Evolutionary conservation across 2,113 vertebrate genomes (phyloP).

Genomic region (Actenoides lindsayi): DNA sequence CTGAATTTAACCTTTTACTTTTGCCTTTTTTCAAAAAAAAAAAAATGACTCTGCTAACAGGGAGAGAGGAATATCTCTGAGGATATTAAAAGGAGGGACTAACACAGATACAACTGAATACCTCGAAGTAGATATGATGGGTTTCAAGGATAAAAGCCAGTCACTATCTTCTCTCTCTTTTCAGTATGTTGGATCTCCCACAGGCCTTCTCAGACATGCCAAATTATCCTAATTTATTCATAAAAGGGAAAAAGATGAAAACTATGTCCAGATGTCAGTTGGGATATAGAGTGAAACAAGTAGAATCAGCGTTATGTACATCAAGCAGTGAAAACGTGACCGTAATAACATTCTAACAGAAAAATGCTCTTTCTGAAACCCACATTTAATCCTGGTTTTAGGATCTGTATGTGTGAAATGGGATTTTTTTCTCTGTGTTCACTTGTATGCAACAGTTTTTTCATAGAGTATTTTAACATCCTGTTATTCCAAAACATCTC

Average conservation of each 20-base stretch:
- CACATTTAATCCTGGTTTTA: background rate
- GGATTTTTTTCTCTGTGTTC: background rate
- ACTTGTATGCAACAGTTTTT: background rate
- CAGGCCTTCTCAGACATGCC: background rate
- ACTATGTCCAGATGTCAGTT: background rate
- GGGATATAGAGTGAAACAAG: background rate
- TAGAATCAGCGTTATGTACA: background rate
- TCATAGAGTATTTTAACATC: background rate
- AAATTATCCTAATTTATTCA: conserved; percentile 2
- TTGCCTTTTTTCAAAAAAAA: background rate
- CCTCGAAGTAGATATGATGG: background rate
- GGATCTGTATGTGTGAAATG: background rate
- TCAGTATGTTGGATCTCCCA: background rate
- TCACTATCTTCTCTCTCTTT: background rate
- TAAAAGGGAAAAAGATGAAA: background rate
- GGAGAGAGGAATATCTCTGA: background rate
- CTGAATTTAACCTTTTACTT: background rate
- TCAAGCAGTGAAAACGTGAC: background rate
- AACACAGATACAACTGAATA: background rate
- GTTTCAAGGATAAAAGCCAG: background rate
- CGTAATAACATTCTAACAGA: background rate
- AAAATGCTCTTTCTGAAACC: background rate
- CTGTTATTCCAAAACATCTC: background rate
- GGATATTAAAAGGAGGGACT: background rate
- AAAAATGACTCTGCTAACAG: background rate